phyloP scores from a whole-genome alignment of 2,797 vertebrate species.

The Clamator glandarius region DNA sequence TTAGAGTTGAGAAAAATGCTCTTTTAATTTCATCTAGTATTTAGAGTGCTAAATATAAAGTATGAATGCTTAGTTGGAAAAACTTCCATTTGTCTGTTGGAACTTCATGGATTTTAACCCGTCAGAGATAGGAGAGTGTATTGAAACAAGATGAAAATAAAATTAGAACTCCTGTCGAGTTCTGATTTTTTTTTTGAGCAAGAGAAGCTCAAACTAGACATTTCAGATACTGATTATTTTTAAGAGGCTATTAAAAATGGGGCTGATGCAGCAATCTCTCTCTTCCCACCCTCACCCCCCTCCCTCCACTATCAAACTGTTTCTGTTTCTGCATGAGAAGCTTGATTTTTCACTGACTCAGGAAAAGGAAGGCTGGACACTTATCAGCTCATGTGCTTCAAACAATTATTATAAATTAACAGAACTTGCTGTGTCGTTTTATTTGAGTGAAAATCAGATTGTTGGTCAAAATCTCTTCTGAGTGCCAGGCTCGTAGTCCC shows the following conservation, averaged over 20 bases:
- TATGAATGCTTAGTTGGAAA: background rate
- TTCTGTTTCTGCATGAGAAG: background rate
- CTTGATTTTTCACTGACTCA: background rate
- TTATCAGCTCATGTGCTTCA: background rate
- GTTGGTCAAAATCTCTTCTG: background rate
- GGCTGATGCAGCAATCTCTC: background rate
- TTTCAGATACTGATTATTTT: background rate
- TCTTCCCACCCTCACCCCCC: no score
- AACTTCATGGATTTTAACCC: background rate
- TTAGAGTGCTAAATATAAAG: background rate
- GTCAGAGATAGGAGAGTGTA: background rate
- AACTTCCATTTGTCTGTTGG: background rate
- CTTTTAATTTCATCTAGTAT: background rate
- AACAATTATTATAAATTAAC: background rate
- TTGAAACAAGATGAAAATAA: background rate
- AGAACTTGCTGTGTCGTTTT: background rate
- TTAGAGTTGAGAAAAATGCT: background rate
- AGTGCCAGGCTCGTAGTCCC: background rate
- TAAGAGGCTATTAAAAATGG: background rate
- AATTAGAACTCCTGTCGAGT: background rate
- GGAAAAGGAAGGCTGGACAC: background rate
- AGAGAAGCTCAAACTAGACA: background rate
- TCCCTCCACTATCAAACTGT: background rate
- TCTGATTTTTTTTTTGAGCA: background rate
- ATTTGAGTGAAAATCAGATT: background rate